Evolutionary conservation across 1,140 invertebrate species (phyloP), one percentile per base, ranked within the genome.

Genomic region (Aphis gossypii): DNA sequence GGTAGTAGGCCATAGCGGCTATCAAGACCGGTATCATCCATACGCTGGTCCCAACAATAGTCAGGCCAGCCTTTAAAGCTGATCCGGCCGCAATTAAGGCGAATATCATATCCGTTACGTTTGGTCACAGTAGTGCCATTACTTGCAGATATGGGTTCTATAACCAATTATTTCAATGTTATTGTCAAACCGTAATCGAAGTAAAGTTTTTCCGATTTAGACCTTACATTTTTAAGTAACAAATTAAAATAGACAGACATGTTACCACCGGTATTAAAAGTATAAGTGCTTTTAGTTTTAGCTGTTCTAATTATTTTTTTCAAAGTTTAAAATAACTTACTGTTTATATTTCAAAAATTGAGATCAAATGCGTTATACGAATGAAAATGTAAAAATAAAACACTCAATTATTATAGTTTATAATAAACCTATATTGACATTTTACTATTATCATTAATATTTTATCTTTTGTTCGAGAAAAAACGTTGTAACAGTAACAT

Each of bases 21-120:
- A 98, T 96, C 84, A 98, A 95, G 35, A 98, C 94, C 14, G 98
- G 98, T 84, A 98, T 97, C 25, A 98, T 95, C 98, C 98, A 98
- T 0, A 98, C 95, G 76, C 97, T 96, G 51, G 95, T 94, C 48
- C 95, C 94, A 30, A 95, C 94, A 30, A 95, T 94, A 38, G 94
- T 94, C 46, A 95, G 90, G 68, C 95, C 94, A 76, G 95, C 94
- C 93, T 95, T 95, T 84, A 95, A 89, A 84, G 94, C 94, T 83
- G 95, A 94, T 41, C 94, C 94, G 44, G 94, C 93, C 41, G 94
- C 94, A 25, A 94, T 94, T 44, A 94, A 88, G 25, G 94, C 94
- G 83, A 94, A 94, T 94, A 94, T 94, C 94, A 94, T 94, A 89
- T 91, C 90, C 48, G 48, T 35, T 51, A 21, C 11, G 35, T 6